These are phyloP conservation scores for Pogonomyrmex californicus DNA, from an alignment of 1,140 invertebrate genomes.

Conservation along the genomic window DNA sequence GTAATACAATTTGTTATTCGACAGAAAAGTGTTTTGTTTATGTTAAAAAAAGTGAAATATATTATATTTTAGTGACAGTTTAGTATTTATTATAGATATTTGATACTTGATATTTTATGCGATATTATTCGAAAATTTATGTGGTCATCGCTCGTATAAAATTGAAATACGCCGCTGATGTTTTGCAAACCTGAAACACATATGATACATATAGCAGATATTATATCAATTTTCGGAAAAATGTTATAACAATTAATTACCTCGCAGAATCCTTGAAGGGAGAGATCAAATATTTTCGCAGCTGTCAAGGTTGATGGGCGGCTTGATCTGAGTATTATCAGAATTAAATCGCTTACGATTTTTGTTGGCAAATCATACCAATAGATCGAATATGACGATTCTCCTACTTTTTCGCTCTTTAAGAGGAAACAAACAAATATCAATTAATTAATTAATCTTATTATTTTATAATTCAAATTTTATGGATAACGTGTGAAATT, in stretches of 20 bases:
- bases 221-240: neutral
- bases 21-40: neutral
- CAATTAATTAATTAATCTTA: neutral
- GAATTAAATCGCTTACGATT: conserved; percentile 69
- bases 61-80: neutral
- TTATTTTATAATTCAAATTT: neutral
- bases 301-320: conserved; percentile 75
- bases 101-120: neutral
- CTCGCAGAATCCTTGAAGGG: conserved; percentile 78
- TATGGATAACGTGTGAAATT: neutral
- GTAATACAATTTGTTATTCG: conserved; percentile 38
- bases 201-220: neutral
- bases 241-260: conserved; percentile 50
- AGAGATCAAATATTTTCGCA: conserved; percentile 78
- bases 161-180: conserved; percentile 81
- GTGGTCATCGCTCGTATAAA: conserved; percentile 76
- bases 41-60: neutral
- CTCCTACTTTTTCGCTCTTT: conserved; percentile 76
- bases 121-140: neutral
- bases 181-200: conserved; percentile 78
- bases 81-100: conserved; percentile 14
- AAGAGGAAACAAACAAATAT: neutral
- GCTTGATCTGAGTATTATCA: conserved; percentile 76
- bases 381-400: conserved; percentile 71
- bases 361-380: conserved; percentile 78